Conservation (phyloP, 1,140 invertebrate genomes). For the Amphibalanus amphitrite region DNA sequence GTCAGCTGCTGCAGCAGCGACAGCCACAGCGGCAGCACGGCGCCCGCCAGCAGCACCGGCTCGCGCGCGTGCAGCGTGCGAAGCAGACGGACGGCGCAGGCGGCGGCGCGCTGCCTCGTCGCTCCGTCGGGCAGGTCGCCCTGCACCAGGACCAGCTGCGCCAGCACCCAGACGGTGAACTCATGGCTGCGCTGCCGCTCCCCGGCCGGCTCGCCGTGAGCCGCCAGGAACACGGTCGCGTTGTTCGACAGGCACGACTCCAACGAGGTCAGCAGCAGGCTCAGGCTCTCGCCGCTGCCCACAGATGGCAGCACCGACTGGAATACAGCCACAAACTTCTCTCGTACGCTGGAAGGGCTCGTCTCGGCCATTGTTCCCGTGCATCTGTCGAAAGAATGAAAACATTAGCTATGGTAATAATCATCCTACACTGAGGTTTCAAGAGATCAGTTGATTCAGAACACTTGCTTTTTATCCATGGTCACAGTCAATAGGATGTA, state of each 20-base stretch:
- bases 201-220: neutral
- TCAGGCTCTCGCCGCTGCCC: neutral
- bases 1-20: neutral
- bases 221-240: neutral
- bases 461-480: too few species aligned
- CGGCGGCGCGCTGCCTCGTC: neutral
- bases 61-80: neutral
- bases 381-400: too few species aligned
- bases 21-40: neutral
- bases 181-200: neutral
- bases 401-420: too few species aligned
- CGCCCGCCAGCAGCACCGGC: neutral
- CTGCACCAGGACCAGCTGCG: neutral
- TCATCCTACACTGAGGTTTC: too few species aligned
- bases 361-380: too few species aligned
- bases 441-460: too few species aligned
- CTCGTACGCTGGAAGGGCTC: neutral
- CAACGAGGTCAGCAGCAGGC: neutral
- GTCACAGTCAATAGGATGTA: too few species aligned
- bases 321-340: neutral
- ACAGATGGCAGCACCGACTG: neutral
- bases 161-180: neutral
- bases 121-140: neutral
- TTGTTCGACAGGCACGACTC: neutral
- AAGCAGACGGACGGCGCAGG: neutral